Conservation (phyloP, 30 jellyfish, hydroid and myxozoan species). For the Morbakka virulenta region DNA sequence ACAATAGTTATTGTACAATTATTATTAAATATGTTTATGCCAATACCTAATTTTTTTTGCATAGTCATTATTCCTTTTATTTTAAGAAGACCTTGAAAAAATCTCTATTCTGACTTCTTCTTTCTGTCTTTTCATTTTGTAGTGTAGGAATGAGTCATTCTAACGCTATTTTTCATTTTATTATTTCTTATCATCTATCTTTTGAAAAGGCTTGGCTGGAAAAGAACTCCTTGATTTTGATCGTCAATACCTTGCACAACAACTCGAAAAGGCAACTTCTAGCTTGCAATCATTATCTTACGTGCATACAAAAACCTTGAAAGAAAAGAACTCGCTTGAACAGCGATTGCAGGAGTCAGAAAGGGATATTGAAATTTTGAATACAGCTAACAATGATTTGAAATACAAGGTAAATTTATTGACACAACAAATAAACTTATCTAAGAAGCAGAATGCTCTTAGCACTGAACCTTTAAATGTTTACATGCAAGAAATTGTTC, state of each 20-base stretch:
- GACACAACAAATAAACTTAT: neutral
- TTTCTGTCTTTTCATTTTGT: too few species aligned
- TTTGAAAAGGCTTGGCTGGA: conserved; percentile 56
- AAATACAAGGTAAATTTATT: conserved; percentile 27
- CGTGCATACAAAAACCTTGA: conserved; percentile 41
- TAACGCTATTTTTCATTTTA: too few species aligned
- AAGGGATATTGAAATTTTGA: conserved; percentile 36
- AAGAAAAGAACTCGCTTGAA: conserved; percentile 71
- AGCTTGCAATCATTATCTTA: conserved; percentile 58
- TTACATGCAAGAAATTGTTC: conserved; percentile 48
- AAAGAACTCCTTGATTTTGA: conserved; percentile 84
- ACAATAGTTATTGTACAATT: too few species aligned
- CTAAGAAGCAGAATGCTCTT: neutral
- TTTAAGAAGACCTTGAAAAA: too few species aligned
- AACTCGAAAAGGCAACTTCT: conserved; percentile 65
- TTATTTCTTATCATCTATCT: neutral
- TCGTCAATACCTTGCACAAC: conserved; percentile 69
- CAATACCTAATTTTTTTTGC: too few species aligned
- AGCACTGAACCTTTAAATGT: conserved; percentile 17
- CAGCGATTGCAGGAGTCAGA: conserved; percentile 56
- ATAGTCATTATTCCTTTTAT: too few species aligned
- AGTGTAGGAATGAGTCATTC: too few species aligned
- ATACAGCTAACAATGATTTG: conserved; percentile 43
- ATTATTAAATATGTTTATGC: too few species aligned
- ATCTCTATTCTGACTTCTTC: too few species aligned